Evolutionary conservation across 1,140 invertebrate species (phyloP).

Genomic region (Mycetomoellerius zeteki): DNA sequence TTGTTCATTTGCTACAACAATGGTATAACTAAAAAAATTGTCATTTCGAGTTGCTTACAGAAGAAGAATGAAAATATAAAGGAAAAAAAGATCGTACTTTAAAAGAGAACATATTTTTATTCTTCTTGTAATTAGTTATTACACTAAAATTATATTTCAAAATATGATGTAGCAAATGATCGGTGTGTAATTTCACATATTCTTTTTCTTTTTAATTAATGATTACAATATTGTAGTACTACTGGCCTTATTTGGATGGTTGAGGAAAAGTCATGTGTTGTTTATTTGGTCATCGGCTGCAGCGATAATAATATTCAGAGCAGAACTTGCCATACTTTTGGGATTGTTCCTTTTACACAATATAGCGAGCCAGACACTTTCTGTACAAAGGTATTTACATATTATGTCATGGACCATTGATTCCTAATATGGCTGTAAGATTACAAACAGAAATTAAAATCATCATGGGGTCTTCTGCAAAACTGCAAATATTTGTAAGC

Average conservation of each 20-base stretch:
- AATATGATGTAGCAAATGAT: no score
- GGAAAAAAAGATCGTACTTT: no score
- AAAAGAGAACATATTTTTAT: no score
- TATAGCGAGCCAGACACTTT: slow-evolving; percentile 88
- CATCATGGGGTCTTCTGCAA: slow-evolving; percentile 69
- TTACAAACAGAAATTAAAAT: slow-evolving; percentile 75
- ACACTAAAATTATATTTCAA: no score
- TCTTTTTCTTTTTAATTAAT: slow-evolving; percentile 41
- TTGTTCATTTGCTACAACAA: no score
- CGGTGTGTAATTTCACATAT: background rate
- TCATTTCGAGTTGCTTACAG: no score
- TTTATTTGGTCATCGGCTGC: slow-evolving; percentile 95
- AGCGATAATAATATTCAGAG: slow-evolving; percentile 96
- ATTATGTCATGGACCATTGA: slow-evolving; percentile 71
- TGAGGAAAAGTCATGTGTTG: slow-evolving; percentile 91
- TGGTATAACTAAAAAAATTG: no score
- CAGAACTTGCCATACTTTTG: slow-evolving; percentile 95
- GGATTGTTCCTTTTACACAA: slow-evolving; percentile 95
- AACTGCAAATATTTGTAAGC: slow-evolving; percentile 73
- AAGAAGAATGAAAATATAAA: no score
- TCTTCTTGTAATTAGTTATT: no score
- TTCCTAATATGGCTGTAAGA: slow-evolving; percentile 72
- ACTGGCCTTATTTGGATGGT: slow-evolving; percentile 94
- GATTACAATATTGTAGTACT: slow-evolving; percentile 91
- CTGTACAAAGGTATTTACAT: slow-evolving; percentile 84